Conservation (phyloP, 2,797 vertebrate genomes). For the Vultur gryphus region DNA sequence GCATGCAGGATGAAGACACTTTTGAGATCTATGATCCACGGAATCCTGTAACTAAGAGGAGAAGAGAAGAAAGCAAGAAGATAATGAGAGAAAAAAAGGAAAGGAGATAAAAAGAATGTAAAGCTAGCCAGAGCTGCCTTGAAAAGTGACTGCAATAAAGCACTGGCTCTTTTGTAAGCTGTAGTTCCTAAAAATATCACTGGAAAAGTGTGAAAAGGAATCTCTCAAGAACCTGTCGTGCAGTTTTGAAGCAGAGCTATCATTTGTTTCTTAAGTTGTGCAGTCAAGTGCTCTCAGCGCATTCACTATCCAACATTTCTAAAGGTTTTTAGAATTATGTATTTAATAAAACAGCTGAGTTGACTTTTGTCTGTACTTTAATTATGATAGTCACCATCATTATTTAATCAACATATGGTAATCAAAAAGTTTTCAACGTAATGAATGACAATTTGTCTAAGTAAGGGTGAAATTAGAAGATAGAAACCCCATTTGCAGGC, state of each 20-base stretch:
- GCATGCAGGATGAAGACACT: conserved; percentile 94
- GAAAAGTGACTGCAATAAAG: conserved; percentile 36
- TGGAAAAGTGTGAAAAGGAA: conserved; percentile 51
- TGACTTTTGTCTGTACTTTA: background rate
- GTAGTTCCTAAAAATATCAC: conserved; percentile 42
- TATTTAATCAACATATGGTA: background rate
- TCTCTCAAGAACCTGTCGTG: conserved; percentile 50
- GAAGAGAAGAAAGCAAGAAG: conserved; percentile 97
- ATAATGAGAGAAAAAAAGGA: conserved; percentile 95
- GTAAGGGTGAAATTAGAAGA: background rate
- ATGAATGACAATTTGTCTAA: background rate
- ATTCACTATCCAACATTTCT: background rate
- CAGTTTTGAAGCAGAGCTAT: conserved; percentile 59
- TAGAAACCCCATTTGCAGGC: background rate
- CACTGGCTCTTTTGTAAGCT: conserved; percentile 9
- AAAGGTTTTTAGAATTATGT: conserved; percentile 32
- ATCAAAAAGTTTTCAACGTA: background rate
- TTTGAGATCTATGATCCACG: conserved; percentile 98
- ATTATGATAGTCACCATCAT: background rate
- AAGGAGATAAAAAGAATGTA: conserved; percentile 79
- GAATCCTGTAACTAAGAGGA: conserved; percentile 96
- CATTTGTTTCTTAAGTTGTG: conserved; percentile 58
- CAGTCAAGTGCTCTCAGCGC: conserved; percentile 41
- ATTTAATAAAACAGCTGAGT: conserved; percentile 38
- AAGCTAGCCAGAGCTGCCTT: conserved; percentile 21